Evolutionary conservation across 1,140 invertebrate genomes (phyloP).

Genomic region (Sitophilus oryzae): DNA sequence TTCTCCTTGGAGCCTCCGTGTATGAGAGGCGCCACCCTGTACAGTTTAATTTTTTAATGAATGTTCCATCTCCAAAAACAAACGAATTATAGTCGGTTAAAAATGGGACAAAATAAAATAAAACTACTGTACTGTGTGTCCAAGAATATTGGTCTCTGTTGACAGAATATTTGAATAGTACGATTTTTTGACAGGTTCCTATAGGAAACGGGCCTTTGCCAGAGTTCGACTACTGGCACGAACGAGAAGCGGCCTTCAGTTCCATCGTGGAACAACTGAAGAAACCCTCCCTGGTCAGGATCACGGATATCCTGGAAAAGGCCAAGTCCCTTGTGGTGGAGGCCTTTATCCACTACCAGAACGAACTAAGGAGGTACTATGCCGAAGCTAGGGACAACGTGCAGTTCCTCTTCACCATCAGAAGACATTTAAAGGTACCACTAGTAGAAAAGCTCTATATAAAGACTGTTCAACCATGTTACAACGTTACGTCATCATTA

Average conservation of each 20-base stretch:
- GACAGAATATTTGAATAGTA: too few species aligned
- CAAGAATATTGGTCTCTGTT: too few species aligned
- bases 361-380: constrained; percentile 62
- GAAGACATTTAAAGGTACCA: constrained; percentile 77
- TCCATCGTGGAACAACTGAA: constrained; percentile 75
- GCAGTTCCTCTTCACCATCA: constrained; percentile 73
- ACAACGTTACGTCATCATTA: too few species aligned
- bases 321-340: constrained; percentile 47
- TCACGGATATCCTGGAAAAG: constrained; percentile 49
- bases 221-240: constrained; percentile 79
- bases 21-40: too few species aligned
- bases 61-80: too few species aligned
- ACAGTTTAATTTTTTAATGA: too few species aligned
- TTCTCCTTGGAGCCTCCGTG: too few species aligned
- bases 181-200: constrained; percentile 44
- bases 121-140: too few species aligned
- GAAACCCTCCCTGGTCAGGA: constrained; percentile 57
- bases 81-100: too few species aligned
- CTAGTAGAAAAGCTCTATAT: too few species aligned
- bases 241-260: constrained; percentile 67
- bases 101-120: too few species aligned
- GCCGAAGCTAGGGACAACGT: constrained; percentile 78
- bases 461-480: too few species aligned
- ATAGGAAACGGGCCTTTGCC: constrained; percentile 69
- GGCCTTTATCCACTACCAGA: constrained; percentile 50